Evolutionary conservation across 2,797 vertebrate species (phyloP), one percentile per base, ranked within the genome.

Genomic region (Coendou prehensilis): DNA sequence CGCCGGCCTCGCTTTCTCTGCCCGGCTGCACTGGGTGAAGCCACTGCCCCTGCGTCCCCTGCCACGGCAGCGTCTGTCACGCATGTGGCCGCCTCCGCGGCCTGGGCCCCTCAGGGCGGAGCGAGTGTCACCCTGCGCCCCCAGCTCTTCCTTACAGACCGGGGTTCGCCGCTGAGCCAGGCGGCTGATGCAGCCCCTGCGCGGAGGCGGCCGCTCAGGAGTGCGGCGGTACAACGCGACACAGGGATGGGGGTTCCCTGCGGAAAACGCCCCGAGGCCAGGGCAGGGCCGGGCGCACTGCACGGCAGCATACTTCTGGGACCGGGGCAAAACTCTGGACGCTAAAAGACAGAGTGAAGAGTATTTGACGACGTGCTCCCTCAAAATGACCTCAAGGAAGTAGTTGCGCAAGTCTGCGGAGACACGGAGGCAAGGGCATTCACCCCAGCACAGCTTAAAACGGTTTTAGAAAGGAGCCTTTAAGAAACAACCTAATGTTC

Each of bases 301-400:
- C 33, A n/a, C 28, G 33, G 61, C 30, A 5, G 9, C 1, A 47
- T 0, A 50, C 37, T 64, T 26, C 20, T 73, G 33, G 5, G 7
- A 88, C 52, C 47, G 6, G n/a, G 75, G 71, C 3, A 57, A 93
- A 86, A 45, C 37, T 61, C 47, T 15, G 54, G 59, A 37, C 59
- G 64, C 45, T 71, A 45, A 88, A 47, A 94, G 57, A 59, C 1
- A 69, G 54, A 14, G 23, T 61, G 41, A 91, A 90, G 54, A 33
- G 47, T 45, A 94, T 57, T 73, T 94, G 79, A 76, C 8, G 30
- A 67, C 67, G 33, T 71, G 20, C 15, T 28, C 18, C n/a, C 33
- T 59, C 47, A 59, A 94, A 95, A 90, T 64, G 56, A 87, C 85
- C 50, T 73, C 79, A 93, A 80, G 57, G 33, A 93, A 93, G 78